Conservation (phyloP, 2,113 vertebrate genomes). For the Acanthochromis polyacanthus region DNA sequence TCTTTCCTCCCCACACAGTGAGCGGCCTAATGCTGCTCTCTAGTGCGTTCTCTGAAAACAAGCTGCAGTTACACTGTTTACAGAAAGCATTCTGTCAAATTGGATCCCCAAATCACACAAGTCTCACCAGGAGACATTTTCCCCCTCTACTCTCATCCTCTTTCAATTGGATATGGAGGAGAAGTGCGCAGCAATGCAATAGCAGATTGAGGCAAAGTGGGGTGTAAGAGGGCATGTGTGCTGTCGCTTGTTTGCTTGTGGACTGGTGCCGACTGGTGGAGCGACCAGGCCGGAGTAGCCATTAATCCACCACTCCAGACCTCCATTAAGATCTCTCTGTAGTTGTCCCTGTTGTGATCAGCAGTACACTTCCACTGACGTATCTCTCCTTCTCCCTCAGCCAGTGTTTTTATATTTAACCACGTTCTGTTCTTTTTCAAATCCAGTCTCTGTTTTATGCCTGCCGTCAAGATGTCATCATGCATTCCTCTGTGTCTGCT, state of each 20-base stretch:
- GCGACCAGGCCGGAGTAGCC: conserved; percentile 32
- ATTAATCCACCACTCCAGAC: conserved; percentile 57
- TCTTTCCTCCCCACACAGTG: conserved; percentile 24
- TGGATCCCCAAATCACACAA: conserved; percentile 60
- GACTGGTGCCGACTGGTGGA: conserved; percentile 32
- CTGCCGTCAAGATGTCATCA: conserved; percentile 51
- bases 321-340: conserved; percentile 58
- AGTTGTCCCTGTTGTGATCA: conserved; percentile 34
- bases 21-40: conserved; percentile 46
- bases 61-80: conserved; percentile 70
- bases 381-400: conserved; percentile 12
- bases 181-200: conserved; percentile 49
- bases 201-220: conserved; percentile 65
- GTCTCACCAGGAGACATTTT: conserved; percentile 54
- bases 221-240: conserved; percentile 50
- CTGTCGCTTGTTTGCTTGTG: conserved; percentile 53
- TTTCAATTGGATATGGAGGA: conserved; percentile 53
- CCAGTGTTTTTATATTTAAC: conserved; percentile 50
- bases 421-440: conserved; percentile 54
- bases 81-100: conserved; percentile 68
- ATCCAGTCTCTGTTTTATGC: conserved; percentile 48
- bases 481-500: conserved; percentile 56
- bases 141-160: conserved; percentile 40
- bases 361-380: conserved; percentile 26
- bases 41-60: conserved; percentile 47